Evolutionary conservation across 35 echinoderm and acorn worm species (phyloP).

Genomic region (Anneissia japonica): DNA sequence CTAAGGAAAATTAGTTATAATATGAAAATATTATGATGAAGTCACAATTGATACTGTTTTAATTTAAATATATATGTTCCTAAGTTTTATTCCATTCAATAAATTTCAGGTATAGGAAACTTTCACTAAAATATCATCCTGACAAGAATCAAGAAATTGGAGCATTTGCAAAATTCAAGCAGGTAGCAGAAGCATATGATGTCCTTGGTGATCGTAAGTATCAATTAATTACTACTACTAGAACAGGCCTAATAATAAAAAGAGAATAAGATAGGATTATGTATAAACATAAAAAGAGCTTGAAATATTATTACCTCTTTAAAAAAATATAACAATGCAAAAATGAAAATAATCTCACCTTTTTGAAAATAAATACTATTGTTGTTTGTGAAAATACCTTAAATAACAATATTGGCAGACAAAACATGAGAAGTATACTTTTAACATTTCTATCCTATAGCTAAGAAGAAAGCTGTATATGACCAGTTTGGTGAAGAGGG

Average conservation of each 20-base stretch:
- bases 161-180: slow-evolving; percentile 90
- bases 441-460: slow-evolving; percentile 23
- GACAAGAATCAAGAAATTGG: slow-evolving; percentile 82
- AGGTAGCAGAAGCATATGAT: slow-evolving; percentile 92
- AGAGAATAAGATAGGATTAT: too few species aligned
- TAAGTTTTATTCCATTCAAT: too few species aligned
- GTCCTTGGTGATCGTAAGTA: slow-evolving; percentile 98
- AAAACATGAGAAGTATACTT: not conserved
- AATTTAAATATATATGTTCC: too few species aligned
- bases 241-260: too few species aligned
- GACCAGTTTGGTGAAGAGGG: slow-evolving; percentile 99
- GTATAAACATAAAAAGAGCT: too few species aligned
- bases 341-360: not conserved
- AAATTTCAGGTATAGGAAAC: slow-evolving; percentile 74
- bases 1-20: too few species aligned
- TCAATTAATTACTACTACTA: not conserved
- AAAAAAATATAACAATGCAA: too few species aligned
- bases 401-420: not conserved
- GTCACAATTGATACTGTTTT: too few species aligned
- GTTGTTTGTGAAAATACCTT: not conserved
- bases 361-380: not conserved
- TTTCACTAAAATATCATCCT: slow-evolving; percentile 90
- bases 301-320: too few species aligned
- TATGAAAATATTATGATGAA: too few species aligned
- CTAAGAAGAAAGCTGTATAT: slow-evolving; percentile 91